Evolutionary conservation across 2,888 invertebrate species (phyloP).

Genomic region (Cordilura impudica): DNA sequence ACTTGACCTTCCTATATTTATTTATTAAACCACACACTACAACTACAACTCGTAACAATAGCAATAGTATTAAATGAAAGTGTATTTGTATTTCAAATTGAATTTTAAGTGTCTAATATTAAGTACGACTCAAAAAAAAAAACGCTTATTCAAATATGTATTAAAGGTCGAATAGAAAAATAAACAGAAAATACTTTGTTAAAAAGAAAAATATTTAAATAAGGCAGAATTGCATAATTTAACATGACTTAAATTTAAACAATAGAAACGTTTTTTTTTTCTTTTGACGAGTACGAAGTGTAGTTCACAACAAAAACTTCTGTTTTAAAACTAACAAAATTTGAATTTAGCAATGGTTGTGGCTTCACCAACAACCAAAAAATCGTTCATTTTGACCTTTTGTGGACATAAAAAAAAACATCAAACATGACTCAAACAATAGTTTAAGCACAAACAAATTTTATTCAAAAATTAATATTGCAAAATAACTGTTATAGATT

Average conservation of each 20-base stretch:
- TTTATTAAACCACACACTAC: background rate
- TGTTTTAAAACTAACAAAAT: background rate
- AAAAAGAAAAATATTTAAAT: constrained; percentile 2
- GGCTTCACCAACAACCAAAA: background rate
- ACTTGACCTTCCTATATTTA: constrained; percentile 31
- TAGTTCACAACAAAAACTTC: background rate
- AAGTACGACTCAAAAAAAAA: constrained; percentile 2
- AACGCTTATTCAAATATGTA: constrained; percentile 17
- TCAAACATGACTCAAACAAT: constrained; percentile 4
- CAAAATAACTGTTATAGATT: too few relatives aligned
- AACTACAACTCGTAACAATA: background rate
- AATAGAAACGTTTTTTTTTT: background rate
- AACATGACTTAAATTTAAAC: constrained; percentile 23
- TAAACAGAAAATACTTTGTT: background rate
- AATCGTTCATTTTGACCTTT: constrained; percentile 31
- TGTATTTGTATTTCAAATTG: constrained; percentile 10
- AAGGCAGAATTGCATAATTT: constrained; percentile 20
- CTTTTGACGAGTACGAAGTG: background rate
- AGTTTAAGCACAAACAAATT: background rate
- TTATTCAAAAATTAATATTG: background rate
- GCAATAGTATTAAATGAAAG: background rate
- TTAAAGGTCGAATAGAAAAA: constrained; percentile 14
- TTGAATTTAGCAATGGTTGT: background rate
- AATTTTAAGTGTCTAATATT: background rate
- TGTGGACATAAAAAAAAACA: background rate